A percentile compares a stretch with the other conserved stretches of the same genome.
phyloP scores from a whole-genome alignment of 2,113 vertebrate genomes.

The Pagrus major region DNA sequence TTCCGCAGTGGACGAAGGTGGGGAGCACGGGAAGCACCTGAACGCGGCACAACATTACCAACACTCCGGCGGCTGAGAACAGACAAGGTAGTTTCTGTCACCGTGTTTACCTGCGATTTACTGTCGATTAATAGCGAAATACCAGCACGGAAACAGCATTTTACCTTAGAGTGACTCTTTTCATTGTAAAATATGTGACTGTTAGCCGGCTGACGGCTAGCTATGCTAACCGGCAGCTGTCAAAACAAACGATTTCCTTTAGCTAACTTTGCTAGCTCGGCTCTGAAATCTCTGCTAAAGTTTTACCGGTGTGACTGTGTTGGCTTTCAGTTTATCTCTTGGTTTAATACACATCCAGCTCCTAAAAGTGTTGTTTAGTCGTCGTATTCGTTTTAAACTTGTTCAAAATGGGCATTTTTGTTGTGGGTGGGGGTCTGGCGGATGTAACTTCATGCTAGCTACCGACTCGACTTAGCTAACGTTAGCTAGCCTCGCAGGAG shows the following conservation, averaged over 20 bases:
- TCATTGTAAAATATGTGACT: neutral
- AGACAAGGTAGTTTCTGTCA: constrained; percentile 42
- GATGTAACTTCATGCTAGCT: constrained; percentile 49
- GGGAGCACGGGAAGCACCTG: constrained; percentile 48
- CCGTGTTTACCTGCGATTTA: neutral
- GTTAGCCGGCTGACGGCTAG: neutral
- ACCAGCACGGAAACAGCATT: neutral
- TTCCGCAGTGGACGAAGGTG: neutral
- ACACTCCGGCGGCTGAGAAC: constrained; percentile 10
- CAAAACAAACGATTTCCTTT: constrained; percentile 57
- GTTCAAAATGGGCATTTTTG: neutral
- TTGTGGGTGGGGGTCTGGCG: constrained; percentile 42
- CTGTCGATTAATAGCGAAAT: neutral
- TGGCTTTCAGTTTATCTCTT: neutral
- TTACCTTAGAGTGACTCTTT: neutral
- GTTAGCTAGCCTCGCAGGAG: neutral
- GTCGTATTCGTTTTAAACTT: accelerated
- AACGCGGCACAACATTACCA: constrained; percentile 37
- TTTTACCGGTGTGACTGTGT: neutral
- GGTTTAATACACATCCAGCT: accelerated
- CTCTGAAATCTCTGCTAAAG: constrained; percentile 34
- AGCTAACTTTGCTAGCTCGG: constrained; percentile 57
- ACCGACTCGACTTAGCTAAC: neutral
- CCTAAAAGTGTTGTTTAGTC: neutral
- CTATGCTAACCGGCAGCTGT: constrained; percentile 43